Base-by-base conservation (phyloP, 2,113 vertebrate genomes). In the Chamaetylas fuelleborni region DNA sequence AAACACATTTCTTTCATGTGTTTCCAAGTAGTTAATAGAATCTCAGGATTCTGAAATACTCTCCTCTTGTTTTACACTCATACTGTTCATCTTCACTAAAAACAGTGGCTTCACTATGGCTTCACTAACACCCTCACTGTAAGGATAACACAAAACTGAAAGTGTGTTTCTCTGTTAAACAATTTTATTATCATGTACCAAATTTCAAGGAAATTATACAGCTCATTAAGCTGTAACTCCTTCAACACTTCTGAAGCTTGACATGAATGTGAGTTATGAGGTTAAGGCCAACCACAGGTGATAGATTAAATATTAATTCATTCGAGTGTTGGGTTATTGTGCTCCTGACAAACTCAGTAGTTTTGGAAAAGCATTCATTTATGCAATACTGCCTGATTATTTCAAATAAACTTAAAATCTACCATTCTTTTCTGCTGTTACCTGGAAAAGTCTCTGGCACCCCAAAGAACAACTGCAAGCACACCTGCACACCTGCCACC, bases 241-340 rank as follows among this genome's bases (percentile, higher is more conserved):
- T 85, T 56, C n/a, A 33, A 31, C 51, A 71, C 25, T 67, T 67
- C 10, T 6, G 0, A 72, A 73, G 62, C 57, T n/a, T 50, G 36
- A 65, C 69, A 50, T 53, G 47, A 83, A 71, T 20, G 28, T 34
- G 45, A 86, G 54, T 83, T 56, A 60, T 0, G 19, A 65, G 53
- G 71, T 42, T 29, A 80, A 36, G 31, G 45, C 31, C 56, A 74
- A 74, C 19, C 23, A 20, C 0, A 56, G 22, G 43, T 7, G 6
- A 62, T 0, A 47, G 56, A 50, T 58, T 31, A 61, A 28, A 17
- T 8, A 61, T 40, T 73, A 78, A 66, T 43, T 81, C 60, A 84
- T 62, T 53, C 0, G 1, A 50, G 16, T 11, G 25, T 15, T 3
- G 2, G 69, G 47, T 33, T 78, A 58, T 34, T 2, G 19, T 42